phyloP scores from a whole-genome alignment of 2,113 vertebrate genomes.

The Oncorhynchus gorbuscha region DNA sequence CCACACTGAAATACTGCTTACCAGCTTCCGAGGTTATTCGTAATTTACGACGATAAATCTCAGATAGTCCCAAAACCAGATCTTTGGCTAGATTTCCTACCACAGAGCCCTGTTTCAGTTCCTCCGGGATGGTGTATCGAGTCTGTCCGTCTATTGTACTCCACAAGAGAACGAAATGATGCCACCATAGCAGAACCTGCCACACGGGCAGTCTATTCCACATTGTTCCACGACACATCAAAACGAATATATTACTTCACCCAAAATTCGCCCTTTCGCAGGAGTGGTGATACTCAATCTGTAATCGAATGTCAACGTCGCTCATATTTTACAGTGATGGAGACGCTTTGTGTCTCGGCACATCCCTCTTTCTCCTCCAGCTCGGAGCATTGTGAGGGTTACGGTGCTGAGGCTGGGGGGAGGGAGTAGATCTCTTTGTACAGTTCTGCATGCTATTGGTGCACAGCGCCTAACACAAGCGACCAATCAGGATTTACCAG shows the following conservation, averaged over 20 bases:
- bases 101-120: constrained; percentile 69
- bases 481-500: constrained; percentile 62
- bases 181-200: constrained; percentile 60
- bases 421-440: constrained; percentile 79
- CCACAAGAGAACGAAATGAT: constrained; percentile 65
- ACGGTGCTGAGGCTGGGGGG: constrained; percentile 53
- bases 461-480: constrained; percentile 42
- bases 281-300: constrained; percentile 13
- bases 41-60: constrained; percentile 80
- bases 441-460: constrained; percentile 76
- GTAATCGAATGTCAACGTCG: constrained; percentile 34
- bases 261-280: constrained; percentile 16
- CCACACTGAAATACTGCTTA: constrained; percentile 80
- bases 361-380: constrained; percentile 43
- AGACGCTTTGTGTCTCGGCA: constrained; percentile 56
- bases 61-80: constrained; percentile 79
- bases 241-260: constrained; percentile 30
- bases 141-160: constrained; percentile 71
- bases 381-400: constrained; percentile 57
- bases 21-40: constrained; percentile 80
- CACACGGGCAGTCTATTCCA: constrained; percentile 55
- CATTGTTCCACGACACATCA: constrained; percentile 56
- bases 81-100: constrained; percentile 83
- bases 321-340: constrained; percentile 19
- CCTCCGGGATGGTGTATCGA: constrained; percentile 76